Conservation (phyloP, 2,797 vertebrate genomes). For the Sebastes minor region DNA sequence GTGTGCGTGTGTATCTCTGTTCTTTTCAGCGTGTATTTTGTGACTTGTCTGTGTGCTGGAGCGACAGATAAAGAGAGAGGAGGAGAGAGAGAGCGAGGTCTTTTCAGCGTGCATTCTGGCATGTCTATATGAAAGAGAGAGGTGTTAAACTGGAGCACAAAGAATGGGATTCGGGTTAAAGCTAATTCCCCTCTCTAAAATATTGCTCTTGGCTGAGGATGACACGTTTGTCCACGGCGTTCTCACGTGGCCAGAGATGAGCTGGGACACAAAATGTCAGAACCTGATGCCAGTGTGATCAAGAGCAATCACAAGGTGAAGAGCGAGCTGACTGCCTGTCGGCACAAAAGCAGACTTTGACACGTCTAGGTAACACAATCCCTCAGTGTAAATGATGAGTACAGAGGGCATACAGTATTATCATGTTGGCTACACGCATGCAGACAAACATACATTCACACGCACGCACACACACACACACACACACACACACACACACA, state of each 20-base stretch:
- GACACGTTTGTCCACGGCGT: conserved; percentile 50
- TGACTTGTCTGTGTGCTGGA: conserved; percentile 40
- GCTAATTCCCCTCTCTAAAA: conserved; percentile 71
- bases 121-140: conserved; percentile 37
- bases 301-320: conserved; percentile 65
- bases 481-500: background rate
- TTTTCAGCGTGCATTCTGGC: conserved; percentile 42
- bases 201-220: conserved; percentile 68
- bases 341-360: conserved; percentile 69
- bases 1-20: conserved; percentile 23
- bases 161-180: conserved; percentile 58
- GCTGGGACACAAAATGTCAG: conserved; percentile 57
- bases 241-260: conserved; percentile 62
- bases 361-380: conserved; percentile 74
- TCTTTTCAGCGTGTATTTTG: conserved; percentile 46
- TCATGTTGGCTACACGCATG: conserved; percentile 50
- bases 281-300: conserved; percentile 66
- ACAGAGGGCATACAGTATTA: conserved; percentile 50
- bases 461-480: background rate
- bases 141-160: conserved; percentile 42
- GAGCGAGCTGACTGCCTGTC: conserved; percentile 52
- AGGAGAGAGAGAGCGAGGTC: background rate
- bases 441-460: conserved; percentile 32
- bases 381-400: conserved; percentile 61
- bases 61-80: conserved; percentile 35